A percentile compares a stretch with the other conserved stretches of the same genome.
Evolutionary conservation across 2,797 vertebrate species (phyloP).

Genomic region (Sebastes nivosus): DNA sequence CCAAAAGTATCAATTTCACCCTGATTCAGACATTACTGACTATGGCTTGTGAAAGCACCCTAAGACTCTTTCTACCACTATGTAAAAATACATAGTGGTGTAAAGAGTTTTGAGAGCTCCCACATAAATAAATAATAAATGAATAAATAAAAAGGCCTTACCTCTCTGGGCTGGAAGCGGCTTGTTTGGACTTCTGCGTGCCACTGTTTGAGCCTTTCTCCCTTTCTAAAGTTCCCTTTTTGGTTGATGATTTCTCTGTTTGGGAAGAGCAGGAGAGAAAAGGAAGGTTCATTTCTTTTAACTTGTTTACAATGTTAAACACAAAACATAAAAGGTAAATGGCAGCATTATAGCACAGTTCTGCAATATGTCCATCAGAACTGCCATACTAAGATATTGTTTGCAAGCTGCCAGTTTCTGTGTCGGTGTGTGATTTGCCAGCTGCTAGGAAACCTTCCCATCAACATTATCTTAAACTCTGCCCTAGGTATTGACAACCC

Average conservation of each 20-base stretch:
- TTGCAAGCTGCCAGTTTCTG: neutral
- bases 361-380: neutral
- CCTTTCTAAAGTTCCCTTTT: slow-evolving; percentile 59
- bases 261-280: slow-evolving; percentile 12
- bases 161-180: slow-evolving; percentile 61
- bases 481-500: neutral
- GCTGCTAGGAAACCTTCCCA: neutral
- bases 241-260: slow-evolving; percentile 72
- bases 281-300: neutral
- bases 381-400: neutral
- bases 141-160: slow-evolving; percentile 27
- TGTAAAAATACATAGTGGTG: neutral
- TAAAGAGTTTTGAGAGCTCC: neutral
- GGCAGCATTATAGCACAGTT: neutral
- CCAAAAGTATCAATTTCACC: no score
- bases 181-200: slow-evolving; percentile 42
- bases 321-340: neutral
- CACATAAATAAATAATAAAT: neutral
- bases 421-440: neutral
- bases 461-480: neutral
- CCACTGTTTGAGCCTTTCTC: slow-evolving; percentile 53
- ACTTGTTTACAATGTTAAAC: neutral
- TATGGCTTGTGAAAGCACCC: no score
- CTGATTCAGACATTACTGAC: no score
- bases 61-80: neutral